Evolutionary conservation across 2,888 invertebrate species (phyloP).

Genomic region (Epinotia nisella): DNA sequence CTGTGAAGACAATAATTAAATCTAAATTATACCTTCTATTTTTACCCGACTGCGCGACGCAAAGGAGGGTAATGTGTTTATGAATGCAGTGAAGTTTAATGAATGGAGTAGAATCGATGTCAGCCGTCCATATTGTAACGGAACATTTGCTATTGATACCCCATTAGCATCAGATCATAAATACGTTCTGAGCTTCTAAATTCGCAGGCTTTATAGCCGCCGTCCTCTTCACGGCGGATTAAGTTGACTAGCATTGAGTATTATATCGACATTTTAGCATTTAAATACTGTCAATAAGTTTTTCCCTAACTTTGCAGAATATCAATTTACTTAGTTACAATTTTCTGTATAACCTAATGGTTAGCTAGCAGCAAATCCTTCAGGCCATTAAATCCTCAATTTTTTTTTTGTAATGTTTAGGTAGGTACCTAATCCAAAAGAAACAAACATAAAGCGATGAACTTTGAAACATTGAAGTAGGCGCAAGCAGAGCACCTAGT

Average conservation of each 20-base stretch:
- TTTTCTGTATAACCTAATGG: background rate
- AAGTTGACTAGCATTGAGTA: slow-evolving; percentile 49
- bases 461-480: background rate
- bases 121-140: slow-evolving; percentile 61
- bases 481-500: background rate
- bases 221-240: slow-evolving; percentile 49
- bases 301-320: background rate
- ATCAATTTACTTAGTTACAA: background rate
- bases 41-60: too few relatives aligned
- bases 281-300: slow-evolving; percentile 24
- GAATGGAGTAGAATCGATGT: slow-evolving; percentile 59
- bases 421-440: too few relatives aligned
- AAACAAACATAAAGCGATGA: too few relatives aligned
- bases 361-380: background rate
- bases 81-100: slow-evolving; percentile 59
- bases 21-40: slow-evolving; percentile 4
- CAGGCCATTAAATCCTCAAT: background rate
- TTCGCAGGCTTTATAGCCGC: slow-evolving; percentile 52
- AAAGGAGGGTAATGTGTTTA: too few relatives aligned
- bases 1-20: background rate
- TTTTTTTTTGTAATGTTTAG: background rate
- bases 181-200: slow-evolving; percentile 53
- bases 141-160: slow-evolving; percentile 66
- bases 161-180: slow-evolving; percentile 73
- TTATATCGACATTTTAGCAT: slow-evolving; percentile 11